Evolutionary conservation across 2,113 vertebrate genomes (phyloP), one percentile per base, ranked within the genome.

Genomic region (Hyaena hyaena): DNA sequence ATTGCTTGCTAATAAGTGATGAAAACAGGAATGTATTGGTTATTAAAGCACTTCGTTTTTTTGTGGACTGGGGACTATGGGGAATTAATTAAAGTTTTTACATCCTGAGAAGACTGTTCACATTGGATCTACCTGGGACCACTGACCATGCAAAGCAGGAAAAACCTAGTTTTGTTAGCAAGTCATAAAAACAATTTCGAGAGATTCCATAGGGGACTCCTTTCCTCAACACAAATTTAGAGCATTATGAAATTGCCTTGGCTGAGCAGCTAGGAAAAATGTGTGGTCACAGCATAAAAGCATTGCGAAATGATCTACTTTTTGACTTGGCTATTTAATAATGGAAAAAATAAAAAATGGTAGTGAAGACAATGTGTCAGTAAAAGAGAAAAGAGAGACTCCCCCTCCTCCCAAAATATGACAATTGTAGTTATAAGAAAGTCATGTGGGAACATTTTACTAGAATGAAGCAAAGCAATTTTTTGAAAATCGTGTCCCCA

Each of bases 71-170:
- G 26, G 14, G 17, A n/a, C n/a, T 24, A 24, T 53, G 73, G 28
- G 43, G n/a, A 81, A 92, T 31, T 91, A 71, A 80, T 80, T 92
- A 69, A 71, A 66, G 14, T 12, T 68, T 73, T 76, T 92, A 31
- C 39, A 92, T 45, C 16, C 16, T 28, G 33, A 81, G 28, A 69
- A 85, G 48, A 21, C 11, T 45, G 21, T 79, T 88, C 45, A 16
- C 19, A 24, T 12, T 19, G 10, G 63, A 23, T 24, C 28, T 68
- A 48, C 9, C 3, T n/a, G 33, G 15, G 43, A n/a, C 65, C 76
- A 23, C 16, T 61, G 8, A n/a, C 33, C 45, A 74, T 43, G 28
- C 19, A 50, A 63, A 76, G 10, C 7, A 81, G 12, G 7, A 28
- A 63, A 58, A 63, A 35, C 1, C 17, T n/a, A 16, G 26, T 15